Base-by-base conservation (phyloP, 1,140 invertebrate genomes). In the Cherax destructor region DNA sequence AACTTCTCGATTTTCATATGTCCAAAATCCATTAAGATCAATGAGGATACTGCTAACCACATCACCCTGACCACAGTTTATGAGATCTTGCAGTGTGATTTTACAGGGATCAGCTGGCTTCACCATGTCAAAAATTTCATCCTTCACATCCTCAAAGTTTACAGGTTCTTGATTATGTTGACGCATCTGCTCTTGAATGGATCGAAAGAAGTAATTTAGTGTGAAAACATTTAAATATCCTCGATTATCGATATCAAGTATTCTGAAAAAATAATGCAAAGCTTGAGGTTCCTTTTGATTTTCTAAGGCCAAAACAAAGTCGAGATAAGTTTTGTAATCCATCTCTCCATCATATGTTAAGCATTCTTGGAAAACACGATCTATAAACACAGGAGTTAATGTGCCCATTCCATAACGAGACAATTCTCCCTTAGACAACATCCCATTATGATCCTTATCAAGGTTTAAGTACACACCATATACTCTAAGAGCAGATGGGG, bases 71-170 rank as follows among this genome's bases (percentile, higher is more conserved):
- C 98, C 98, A 95, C 95, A 95, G 59, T 94, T 94, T 21, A 96
- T 95, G 83, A 99, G 95, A 95, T 99, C 98, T 93, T 97, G 96
- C 2, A 99, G 94, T 0, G 98, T 99, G 92, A 99, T 99, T 94
- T 96, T 96, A 6, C 96, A 95, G 0, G 98, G 97, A 95, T 99
- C 96, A 85, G 95, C 96, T 2, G 98, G 98, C 93, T 98, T 97
- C 0, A 99, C 97, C 98, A 99, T 99, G 95, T 99, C 98, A 95
- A 99, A 99, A 93, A 99, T 98, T 95, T 99, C 98, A 95, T 99
- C 98, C 95, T 99, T 98, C 0, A 99, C 97, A 95, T 99, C 98
- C 93, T 98, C 97, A 95, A 99, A 99, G 92, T 96, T 96, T 1
- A 99, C 97, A 3, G 97, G 96, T 93, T 98, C 97, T 88, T 97